Evolutionary conservation across 2,888 invertebrate species (phyloP), one percentile per base, ranked within the genome.

Genomic region (Amaurobius ferox): DNA sequence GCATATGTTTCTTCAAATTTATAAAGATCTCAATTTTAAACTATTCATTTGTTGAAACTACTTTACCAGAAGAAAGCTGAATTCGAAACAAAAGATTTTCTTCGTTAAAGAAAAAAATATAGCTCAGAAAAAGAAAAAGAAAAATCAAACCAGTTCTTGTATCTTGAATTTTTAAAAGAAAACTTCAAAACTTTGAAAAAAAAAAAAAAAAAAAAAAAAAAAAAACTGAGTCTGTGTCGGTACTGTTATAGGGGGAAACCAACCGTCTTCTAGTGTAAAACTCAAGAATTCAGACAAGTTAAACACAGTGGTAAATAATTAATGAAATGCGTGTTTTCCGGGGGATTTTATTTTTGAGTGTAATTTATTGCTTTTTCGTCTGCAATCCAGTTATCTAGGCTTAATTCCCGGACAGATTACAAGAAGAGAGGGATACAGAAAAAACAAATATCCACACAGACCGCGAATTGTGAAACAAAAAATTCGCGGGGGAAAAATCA

Each of bases 301-400:
- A 9, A 68, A 26, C 68, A 40, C 39, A 40, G 40, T 66, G 68
- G 13, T 68, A 68, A 68, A 68, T 68, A 68, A 68, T 68, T 68
- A 68, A 68, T 68, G 68, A 32, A 68, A 68, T 68, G 40, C 28
- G 23, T 16, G 55, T 39, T n/a, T 40, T 68, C 6, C 16, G 28
- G 23, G 13, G 16, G 11, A 40, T 68, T 68, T 68, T 23, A 68
- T 68, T 68, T 68, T 68, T 26, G 28, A n/a, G 67, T 35, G 26
- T 68, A 68, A 68, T 68, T 68, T 68, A 68, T 68, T 68, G 68
- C 30, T 64, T 68, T 40, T 68, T 40, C n/a, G 35, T 23, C 26
- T 68, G 28, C 68, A 68, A 68, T 68, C 68, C 35, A 68, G 68
- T 68, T 68, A 68, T 35, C 68, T 23, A 23, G 23, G 26, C 40